Base-by-base conservation (phyloP, 2,113 vertebrate genomes). In the Circaetus gallicus region DNA sequence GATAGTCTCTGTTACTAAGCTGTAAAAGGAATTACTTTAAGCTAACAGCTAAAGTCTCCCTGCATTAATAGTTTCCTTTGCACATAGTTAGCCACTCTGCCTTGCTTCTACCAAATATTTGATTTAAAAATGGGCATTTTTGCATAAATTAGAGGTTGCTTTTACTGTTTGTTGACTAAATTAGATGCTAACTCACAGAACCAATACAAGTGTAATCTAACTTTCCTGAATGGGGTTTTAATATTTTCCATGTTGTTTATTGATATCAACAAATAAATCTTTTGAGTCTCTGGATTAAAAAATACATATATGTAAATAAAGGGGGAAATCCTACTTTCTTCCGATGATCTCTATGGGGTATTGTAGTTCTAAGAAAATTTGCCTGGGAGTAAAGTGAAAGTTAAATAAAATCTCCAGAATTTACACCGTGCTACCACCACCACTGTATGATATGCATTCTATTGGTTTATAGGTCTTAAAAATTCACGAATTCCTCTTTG, bases 221-320 rank as follows among this genome's bases (percentile, higher is more conserved):
- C 11, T 79, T 79, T 91, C 29, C 49, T 83, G 58, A 45, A 81
- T 15, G 10, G 14, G 16, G 13, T 80, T 89, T 93, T 94, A 65
- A 40, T 72, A 77, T 42, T 95, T 91, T 89, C 56, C 5, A 14
- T 6, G 7, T 74, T 82, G 67, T 59, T 89, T 69, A 88, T 22
- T 89, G 84, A 92, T 89, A 92, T 43, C 55, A 24, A 94, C 49
- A 86, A 81, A 94, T 65, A 73, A 28, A 40, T 82, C 19, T 94
- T 90, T 67, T 43, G 49, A 40, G 25, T 56, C 32, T 66, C 21
- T 52, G 26, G 24, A 90, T 95, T 80, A 25, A 88, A 97, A 97
- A 94, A 86, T 16, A 74, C 10, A 80, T 61, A 62, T 29, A 90
- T 62, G 26, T 66, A 95, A 96, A 95, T 74, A 97, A 66, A 84